Conservation (phyloP, 2,888 invertebrate genomes). For the Cephus runcator region DNA sequence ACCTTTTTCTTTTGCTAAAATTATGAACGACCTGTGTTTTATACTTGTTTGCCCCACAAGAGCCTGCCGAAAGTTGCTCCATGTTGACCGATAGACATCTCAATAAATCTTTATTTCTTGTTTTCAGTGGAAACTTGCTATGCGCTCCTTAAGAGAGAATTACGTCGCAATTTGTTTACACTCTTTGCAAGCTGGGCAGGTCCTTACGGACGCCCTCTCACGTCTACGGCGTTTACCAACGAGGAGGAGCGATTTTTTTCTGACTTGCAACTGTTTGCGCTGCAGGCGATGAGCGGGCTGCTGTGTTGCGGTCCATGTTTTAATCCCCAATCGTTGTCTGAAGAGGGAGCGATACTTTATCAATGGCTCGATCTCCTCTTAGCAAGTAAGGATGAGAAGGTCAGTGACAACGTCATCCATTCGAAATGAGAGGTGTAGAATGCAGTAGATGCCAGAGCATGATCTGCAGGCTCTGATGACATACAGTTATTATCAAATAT, state of each 20-base stretch:
- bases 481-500: background rate
- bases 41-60: too few species aligned
- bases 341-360: constrained; percentile 91
- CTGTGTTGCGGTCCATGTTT: constrained; percentile 97
- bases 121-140: constrained; percentile 86
- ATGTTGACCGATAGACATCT: too few species aligned
- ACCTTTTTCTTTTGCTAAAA: background rate
- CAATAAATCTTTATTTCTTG: constrained; percentile 12
- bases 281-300: constrained; percentile 94
- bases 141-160: constrained; percentile 86
- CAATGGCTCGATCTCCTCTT: constrained; percentile 94
- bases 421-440: background rate
- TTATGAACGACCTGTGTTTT: background rate
- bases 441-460: background rate
- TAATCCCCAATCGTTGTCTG: constrained; percentile 83
- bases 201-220: constrained; percentile 78
- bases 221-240: constrained; percentile 45
- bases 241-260: constrained; percentile 58
- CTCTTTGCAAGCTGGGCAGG: constrained; percentile 96
- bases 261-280: constrained; percentile 67
- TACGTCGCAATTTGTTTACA: constrained; percentile 88
- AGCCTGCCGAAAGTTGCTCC: too few species aligned
- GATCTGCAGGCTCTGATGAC: background rate
- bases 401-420: constrained; percentile 52
- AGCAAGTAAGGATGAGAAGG: constrained; percentile 88